Percentiles rank a stretch among this genome's conserved stretches.
Evolutionary conservation across 1,140 invertebrate genomes (phyloP).

Genomic region (Aphaenogaster rudis): DNA sequence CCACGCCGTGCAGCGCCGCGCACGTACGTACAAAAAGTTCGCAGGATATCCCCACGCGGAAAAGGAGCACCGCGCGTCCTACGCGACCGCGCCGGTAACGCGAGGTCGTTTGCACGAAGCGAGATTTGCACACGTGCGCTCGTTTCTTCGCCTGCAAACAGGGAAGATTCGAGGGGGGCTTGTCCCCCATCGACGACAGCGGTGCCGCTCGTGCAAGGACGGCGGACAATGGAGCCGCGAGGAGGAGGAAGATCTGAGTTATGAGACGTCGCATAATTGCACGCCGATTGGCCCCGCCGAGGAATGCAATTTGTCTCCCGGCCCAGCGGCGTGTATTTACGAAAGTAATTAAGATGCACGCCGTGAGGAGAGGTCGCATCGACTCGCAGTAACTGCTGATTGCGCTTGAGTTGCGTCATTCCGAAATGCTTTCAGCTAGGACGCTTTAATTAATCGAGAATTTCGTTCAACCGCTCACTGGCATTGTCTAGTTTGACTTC

Average conservation of each 20-base stretch:
- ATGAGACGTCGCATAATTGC: constrained; percentile 76
- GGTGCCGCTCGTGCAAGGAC: constrained; percentile 58
- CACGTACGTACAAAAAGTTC: constrained; percentile 54
- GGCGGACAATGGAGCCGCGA: constrained; percentile 27
- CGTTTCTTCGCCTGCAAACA: constrained; percentile 75
- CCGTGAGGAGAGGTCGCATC: constrained; percentile 34
- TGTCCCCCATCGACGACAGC: neutral
- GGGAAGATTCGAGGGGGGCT: constrained; percentile 14
- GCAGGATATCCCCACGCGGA: constrained; percentile 59
- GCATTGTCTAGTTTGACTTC: neutral
- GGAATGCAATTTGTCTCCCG: constrained; percentile 70
- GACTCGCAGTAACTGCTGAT: constrained; percentile 26
- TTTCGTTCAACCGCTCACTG: neutral
- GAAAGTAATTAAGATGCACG: constrained; percentile 63
- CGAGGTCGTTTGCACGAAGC: constrained; percentile 78
- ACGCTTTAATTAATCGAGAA: constrained; percentile 44
- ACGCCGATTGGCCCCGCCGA: constrained; percentile 59
- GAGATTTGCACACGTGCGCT: constrained; percentile 63
- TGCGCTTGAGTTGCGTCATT: constrained; percentile 32
- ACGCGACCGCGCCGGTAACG: constrained; percentile 76
- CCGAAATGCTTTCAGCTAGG: neutral
- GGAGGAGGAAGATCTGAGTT: constrained; percentile 68
- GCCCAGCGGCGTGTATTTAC: constrained; percentile 11
- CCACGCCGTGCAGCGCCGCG: constrained; percentile 64
- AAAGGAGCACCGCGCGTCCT: constrained; percentile 72